phyloP scores from a whole-genome alignment of 1,140 invertebrate species.

The Trachymyrmex septentrionalis region DNA sequence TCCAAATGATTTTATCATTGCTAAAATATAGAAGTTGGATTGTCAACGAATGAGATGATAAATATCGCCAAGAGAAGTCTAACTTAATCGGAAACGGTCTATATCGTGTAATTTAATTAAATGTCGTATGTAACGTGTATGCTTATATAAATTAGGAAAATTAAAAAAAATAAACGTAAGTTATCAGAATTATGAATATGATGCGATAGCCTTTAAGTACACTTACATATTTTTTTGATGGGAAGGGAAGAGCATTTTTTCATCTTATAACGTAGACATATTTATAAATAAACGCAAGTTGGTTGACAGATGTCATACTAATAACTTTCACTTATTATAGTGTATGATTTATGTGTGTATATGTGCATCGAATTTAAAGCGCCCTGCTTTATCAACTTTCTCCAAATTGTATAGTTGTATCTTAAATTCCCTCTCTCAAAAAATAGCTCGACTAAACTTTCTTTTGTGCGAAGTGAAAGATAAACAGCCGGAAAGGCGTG shows the following conservation, averaged over 20 bases:
- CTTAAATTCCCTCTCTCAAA: not conserved
- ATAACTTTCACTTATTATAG: not conserved
- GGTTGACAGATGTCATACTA: not conserved
- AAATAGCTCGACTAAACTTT: not conserved
- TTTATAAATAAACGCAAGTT: not conserved
- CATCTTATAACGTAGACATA: not conserved
- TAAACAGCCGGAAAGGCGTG: not conserved
- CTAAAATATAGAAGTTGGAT: not conserved
- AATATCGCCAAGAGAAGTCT: not conserved
- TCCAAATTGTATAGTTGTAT: not conserved
- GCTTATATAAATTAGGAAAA: not conserved
- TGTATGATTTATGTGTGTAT: not conserved
- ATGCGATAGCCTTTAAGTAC: not conserved
- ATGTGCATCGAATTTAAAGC: slow-evolving; percentile 6
- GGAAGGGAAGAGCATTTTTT: not conserved
- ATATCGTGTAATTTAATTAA: not conserved
- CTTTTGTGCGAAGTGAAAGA: not conserved
- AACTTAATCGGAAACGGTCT: not conserved
- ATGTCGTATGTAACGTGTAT: not conserved
- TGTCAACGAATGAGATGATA: not conserved
- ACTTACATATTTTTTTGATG: not conserved
- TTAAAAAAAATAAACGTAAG: slow-evolving; percentile 19
- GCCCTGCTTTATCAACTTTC: not conserved
- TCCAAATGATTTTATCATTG: not conserved
- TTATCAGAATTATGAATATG: not conserved